These are phyloP conservation scores for Xestoiulus laeticollis DNA, from an alignment of 2,888 invertebrate species.

Conservation along the genomic window DNA sequence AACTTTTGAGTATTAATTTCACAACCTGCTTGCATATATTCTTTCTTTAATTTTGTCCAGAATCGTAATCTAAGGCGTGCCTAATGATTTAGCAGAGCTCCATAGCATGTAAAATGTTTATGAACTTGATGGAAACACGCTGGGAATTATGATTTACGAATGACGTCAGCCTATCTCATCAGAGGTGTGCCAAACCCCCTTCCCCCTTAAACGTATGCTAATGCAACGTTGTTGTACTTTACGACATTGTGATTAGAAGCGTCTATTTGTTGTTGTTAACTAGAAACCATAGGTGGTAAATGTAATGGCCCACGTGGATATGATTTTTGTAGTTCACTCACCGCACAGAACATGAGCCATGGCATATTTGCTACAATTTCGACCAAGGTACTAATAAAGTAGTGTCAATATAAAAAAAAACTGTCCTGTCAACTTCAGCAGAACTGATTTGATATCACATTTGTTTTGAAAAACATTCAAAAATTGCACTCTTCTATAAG, in stretches of 20 bases:
- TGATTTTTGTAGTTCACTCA: neutral
- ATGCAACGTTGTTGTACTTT: neutral
- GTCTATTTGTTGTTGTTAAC: neutral
- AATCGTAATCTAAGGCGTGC: neutral
- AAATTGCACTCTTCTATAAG: too few relatives aligned
- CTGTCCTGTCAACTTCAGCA: too few relatives aligned
- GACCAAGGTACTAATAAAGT: too few relatives aligned
- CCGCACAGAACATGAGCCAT: neutral
- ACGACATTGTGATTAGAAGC: constrained; percentile 3
- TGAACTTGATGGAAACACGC: neutral
- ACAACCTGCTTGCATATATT: neutral
- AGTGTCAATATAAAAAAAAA: too few relatives aligned
- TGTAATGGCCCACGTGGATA: neutral
- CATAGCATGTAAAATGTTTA: neutral
- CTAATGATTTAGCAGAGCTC: neutral
- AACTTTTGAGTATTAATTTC: neutral
- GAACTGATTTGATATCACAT: too few relatives aligned
- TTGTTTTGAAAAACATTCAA: too few relatives aligned
- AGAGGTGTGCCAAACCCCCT: neutral
- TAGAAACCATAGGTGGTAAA: neutral
- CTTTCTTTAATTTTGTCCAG: neutral
- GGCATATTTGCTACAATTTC: too few relatives aligned
- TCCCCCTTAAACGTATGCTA: constrained; percentile 6
- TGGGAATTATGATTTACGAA: constrained; percentile 31
- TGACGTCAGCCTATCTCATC: constrained; percentile 27